phyloP scores from a whole-genome alignment of 2,797 vertebrate species.

The Sebastes matsubarae region DNA sequence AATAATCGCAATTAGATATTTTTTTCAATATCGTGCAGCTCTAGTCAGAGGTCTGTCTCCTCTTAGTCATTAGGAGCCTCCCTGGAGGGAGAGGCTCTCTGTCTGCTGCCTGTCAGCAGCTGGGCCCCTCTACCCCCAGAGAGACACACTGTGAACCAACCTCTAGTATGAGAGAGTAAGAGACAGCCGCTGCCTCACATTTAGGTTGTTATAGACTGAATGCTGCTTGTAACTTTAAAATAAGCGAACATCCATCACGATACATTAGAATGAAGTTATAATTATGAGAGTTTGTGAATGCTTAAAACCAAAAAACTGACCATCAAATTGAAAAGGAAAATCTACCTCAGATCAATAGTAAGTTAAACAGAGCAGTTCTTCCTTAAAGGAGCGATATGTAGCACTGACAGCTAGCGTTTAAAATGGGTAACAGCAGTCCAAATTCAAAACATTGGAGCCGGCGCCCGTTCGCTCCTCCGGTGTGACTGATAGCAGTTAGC shows the following conservation, averaged over 20 bases:
- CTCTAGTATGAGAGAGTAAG: neutral
- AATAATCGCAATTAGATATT: neutral
- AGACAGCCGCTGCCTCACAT: neutral
- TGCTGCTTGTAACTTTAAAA: neutral
- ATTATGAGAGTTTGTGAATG: neutral
- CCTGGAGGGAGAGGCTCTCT: conserved; percentile 64
- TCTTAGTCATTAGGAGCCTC: conserved; percentile 69
- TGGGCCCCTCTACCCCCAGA: conserved; percentile 48
- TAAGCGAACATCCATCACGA: neutral
- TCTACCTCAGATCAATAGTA: no score
- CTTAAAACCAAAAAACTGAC: neutral
- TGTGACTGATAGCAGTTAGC: no score
- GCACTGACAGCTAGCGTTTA: no score
- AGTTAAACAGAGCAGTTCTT: neutral
- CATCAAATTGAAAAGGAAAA: neutral
- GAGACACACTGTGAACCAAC: conserved; percentile 2
- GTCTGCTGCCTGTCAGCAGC: conserved; percentile 66
- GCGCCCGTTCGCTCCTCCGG: no score
- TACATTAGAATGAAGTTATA: neutral
- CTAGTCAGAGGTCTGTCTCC: conserved; percentile 8
- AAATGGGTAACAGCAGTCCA: no score
- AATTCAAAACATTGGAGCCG: no score
- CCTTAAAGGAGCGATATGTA: no score
- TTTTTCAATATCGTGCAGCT: no score
- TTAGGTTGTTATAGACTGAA: neutral